Percentiles rank a stretch among this genome's conserved stretches.
These are phyloP conservation scores for Epizoanthus fatuus DNA, from an alignment of 92 coral and sea anemone genomes.

Conservation along the genomic window DNA sequence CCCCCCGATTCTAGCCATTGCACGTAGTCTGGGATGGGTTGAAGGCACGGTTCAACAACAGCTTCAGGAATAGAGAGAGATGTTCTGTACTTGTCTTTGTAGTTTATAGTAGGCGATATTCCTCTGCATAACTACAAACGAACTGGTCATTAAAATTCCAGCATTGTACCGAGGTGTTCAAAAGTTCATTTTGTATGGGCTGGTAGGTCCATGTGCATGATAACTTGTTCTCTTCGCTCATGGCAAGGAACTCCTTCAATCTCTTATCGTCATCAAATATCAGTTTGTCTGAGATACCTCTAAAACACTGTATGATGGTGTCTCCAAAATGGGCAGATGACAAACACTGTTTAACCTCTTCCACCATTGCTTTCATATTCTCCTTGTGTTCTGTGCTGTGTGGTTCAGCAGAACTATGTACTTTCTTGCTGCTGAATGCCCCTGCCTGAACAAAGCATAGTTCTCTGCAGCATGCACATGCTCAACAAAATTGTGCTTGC, in stretches of 20 bases:
- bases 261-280: constrained; percentile 68
- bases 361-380: constrained; percentile 70
- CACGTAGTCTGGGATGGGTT: constrained; percentile 66
- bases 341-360: constrained; percentile 54
- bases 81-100: constrained; percentile 58
- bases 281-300: constrained; percentile 48
- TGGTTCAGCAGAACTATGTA: constrained; percentile 33
- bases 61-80: constrained; percentile 24
- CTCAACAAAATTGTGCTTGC: constrained; percentile 71
- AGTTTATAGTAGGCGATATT: constrained; percentile 35
- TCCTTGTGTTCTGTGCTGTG: constrained; percentile 53
- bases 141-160: constrained; percentile 59
- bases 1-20: constrained; percentile 55
- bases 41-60: constrained; percentile 14
- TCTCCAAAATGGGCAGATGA: constrained; percentile 56
- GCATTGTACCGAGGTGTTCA: background rate
- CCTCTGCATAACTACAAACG: constrained; percentile 48
- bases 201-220: constrained; percentile 64
- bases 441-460: constrained; percentile 67
- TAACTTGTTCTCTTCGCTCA: constrained; percentile 58
- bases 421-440: constrained; percentile 59
- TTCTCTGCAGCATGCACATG: constrained; percentile 74
- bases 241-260: constrained; percentile 56
- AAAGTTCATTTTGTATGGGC: constrained; percentile 32
- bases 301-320: constrained; percentile 50